Percentiles rank a stretch among this genome's conserved stretches.
Conservation (phyloP, 2,797 vertebrate genomes). For the Macrochelys suwanniensis region DNA sequence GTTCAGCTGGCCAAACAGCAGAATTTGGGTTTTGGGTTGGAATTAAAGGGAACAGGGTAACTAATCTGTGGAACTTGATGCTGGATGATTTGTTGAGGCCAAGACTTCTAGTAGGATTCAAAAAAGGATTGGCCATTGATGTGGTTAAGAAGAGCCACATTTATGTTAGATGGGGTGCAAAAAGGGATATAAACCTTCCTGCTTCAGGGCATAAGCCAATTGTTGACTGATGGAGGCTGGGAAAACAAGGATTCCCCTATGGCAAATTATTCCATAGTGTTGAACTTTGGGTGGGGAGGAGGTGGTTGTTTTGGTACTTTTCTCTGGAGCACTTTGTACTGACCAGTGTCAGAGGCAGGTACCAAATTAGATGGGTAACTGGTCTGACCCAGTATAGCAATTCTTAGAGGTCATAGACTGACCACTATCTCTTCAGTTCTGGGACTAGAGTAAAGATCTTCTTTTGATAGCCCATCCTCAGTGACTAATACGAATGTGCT, state of each 20-base stretch:
- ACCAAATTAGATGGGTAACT: background rate
- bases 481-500: background rate
- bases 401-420: background rate
- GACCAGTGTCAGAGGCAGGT: background rate
- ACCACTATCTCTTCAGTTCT: background rate
- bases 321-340: background rate
- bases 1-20: slow-evolving; percentile 51
- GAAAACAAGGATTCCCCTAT: background rate
- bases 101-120: background rate
- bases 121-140: background rate
- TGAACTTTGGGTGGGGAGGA: background rate
- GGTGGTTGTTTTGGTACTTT: background rate
- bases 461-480: background rate
- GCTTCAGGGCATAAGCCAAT: background rate
- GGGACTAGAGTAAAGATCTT: background rate
- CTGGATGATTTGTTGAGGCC: background rate
- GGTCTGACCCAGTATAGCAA: background rate
- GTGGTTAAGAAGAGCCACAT: background rate
- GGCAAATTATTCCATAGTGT: background rate
- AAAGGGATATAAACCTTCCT: background rate
- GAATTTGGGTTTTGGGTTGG: background rate
- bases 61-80: background rate
- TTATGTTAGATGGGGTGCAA: background rate
- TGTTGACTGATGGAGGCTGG: background rate
- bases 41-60: background rate